A percentile compares a stretch with the other conserved stretches of the same genome.
Evolutionary conservation across 2,797 vertebrate species (phyloP).

Genomic region (Muscicapa comitata): DNA sequence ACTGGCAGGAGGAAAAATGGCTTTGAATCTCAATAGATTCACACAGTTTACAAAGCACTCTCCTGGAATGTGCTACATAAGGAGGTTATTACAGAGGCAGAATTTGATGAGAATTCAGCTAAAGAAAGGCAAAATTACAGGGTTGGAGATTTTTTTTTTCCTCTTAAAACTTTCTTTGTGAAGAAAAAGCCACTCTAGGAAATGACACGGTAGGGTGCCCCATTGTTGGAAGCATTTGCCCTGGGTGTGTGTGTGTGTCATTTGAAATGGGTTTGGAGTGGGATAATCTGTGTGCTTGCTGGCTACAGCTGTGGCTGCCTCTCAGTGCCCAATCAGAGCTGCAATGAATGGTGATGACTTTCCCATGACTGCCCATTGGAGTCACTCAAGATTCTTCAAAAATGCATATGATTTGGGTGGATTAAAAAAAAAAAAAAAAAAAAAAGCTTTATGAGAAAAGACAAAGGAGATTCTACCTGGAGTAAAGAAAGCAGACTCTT

Average conservation of each 20-base stretch:
- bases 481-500: neutral
- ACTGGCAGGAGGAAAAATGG: neutral
- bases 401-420: neutral
- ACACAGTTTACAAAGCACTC: conserved; percentile 22
- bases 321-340: neutral
- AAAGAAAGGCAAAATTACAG: neutral
- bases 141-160: neutral
- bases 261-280: neutral
- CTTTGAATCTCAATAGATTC: conserved; percentile 27
- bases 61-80: neutral
- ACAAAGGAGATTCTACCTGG: neutral
- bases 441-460: neutral
- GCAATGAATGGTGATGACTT: neutral
- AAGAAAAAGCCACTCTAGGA: neutral
- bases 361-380: rapidly evolving
- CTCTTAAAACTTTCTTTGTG: neutral
- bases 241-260: neutral
- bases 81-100: neutral
- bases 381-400: neutral
- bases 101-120: neutral
- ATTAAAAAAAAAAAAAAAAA: neutral
- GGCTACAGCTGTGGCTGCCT: neutral
- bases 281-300: neutral
- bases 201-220: neutral
- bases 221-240: neutral